Base-by-base conservation (phyloP, 2,113 vertebrate genomes). In the Ibidorhyncha struthersii region DNA sequence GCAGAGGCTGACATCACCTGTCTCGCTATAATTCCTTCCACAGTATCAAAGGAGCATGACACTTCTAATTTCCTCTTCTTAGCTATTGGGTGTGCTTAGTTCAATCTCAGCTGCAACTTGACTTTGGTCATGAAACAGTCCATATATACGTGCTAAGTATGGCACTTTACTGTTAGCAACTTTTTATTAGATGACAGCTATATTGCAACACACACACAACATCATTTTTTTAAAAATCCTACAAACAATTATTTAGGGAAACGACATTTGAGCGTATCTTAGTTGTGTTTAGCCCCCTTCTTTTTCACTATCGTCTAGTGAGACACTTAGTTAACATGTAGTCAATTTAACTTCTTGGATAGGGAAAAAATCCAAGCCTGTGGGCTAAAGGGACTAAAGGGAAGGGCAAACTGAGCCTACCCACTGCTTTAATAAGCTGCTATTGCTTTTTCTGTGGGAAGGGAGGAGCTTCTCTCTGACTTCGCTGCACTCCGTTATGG, bases 391-490 rank as follows among this genome's bases (percentile, higher is more conserved):
- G 65, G 61, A 71, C 41, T 32, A 71, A 83, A 89, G 22, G 25
- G 53, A 89, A 90, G 66, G 71, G 55, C n/a, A 85, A 79, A 80
- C 32, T 63, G 59, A 86, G 25, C 70, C 67, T 59, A 52, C 62
- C 16, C 16, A 61, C 32, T 83, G 45, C 82, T 95, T 66, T 41
- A 77, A 69, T 80, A 93, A 77, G 65, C 50, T 82, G 61, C 49
- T 94, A 76, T 56, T 86, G 26, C n/a, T 94, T 71, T 91, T 91
- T 83, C 66, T 73, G 58, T 62, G 62, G 62, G 52, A 94, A 71
- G 41, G 87, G 14, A 73, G 53, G 71, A 91, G 63, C 58, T 95
- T 93, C 53, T 96, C 29, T 93, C 70, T 96, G 89, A 87, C 71
- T 97, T 93, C 74, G 89, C 26, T 63, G 40, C 41, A 43, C 36